These are phyloP conservation scores for Conus ventricosus DNA, from an alignment of 1,140 invertebrate genomes.

Conservation along the genomic window DNA sequence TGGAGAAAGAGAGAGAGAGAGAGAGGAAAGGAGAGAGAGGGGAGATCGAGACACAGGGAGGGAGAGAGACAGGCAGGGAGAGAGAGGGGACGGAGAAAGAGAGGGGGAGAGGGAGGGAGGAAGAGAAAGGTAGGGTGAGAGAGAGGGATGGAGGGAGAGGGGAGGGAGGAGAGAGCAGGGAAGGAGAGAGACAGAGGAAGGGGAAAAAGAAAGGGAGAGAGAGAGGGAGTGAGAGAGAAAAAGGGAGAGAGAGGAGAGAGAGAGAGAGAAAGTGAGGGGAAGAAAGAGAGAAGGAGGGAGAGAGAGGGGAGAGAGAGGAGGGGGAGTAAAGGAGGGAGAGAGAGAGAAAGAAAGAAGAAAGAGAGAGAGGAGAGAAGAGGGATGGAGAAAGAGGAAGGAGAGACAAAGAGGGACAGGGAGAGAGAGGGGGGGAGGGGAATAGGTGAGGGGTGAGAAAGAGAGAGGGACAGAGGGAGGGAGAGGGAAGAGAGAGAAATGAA, in stretches of 20 bases:
- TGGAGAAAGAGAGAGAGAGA: neutral
- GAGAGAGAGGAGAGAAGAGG: neutral
- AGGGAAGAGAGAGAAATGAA: too few species aligned
- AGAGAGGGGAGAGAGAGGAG: neutral
- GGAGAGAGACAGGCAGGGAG: neutral
- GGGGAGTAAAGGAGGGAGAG: neutral
- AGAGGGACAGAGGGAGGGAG: too few species aligned
- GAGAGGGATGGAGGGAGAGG: neutral
- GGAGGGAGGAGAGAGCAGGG: too few species aligned
- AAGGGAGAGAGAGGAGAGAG: neutral
- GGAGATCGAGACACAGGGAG: neutral
- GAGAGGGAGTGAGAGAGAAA: constrained; percentile 2
- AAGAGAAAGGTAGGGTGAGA: neutral
- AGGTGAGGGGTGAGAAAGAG: too few species aligned
- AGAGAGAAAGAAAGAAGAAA: constrained; percentile 3
- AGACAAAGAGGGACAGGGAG: too few species aligned
- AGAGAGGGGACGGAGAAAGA: neutral
- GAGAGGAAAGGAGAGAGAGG: constrained; percentile 29
- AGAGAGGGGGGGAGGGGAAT: too few species aligned
- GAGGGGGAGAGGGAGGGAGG: constrained; percentile 1
- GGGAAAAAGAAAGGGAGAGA: neutral
- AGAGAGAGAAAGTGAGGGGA: neutral
- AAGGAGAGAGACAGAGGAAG: neutral
- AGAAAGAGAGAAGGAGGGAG: too few species aligned
- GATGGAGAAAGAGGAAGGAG: too few species aligned